These are phyloP conservation scores for Tortrix viridana DNA, from an alignment of 2,888 invertebrate genomes.

Conservation along the genomic window DNA sequence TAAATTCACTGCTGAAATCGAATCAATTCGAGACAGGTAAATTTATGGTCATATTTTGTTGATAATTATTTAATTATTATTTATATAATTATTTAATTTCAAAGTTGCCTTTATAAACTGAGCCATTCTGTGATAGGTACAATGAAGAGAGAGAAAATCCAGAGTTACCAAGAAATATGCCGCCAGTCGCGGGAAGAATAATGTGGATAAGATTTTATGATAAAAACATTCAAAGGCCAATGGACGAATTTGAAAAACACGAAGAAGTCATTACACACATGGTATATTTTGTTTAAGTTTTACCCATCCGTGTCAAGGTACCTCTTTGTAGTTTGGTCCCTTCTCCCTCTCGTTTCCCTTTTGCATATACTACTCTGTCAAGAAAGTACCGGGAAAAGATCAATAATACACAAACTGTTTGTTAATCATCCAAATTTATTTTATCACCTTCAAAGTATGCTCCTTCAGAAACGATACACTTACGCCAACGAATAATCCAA, in stretches of 20 bases:
- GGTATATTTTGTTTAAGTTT: no score
- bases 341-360: no score
- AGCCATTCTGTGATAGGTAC: slow-evolving; percentile 75
- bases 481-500: no score
- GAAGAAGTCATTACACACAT: slow-evolving; percentile 76
- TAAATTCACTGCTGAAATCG: slow-evolving; percentile 88
- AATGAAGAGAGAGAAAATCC: slow-evolving; percentile 91
- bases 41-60: slow-evolving; percentile 9
- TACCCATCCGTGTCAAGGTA: no score
- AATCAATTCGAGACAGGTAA: slow-evolving; percentile 87
- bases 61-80: background rate
- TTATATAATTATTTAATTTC: background rate
- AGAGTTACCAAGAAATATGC: slow-evolving; percentile 88
- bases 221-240: slow-evolving; percentile 89
- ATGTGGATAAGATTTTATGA: slow-evolving; percentile 93
- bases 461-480: no score
- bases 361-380: no score
- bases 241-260: slow-evolving; percentile 83
- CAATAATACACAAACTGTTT: no score
- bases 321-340: no score
- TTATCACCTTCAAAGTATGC: no score
- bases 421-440: no score
- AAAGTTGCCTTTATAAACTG: no score
- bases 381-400: no score
- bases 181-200: slow-evolving; percentile 92